A percentile compares a stretch with the other conserved stretches of the same genome.
These are phyloP conservation scores for Coracopsis vasa DNA, from an alignment of 2,113 vertebrate species.

Conservation along the genomic window DNA sequence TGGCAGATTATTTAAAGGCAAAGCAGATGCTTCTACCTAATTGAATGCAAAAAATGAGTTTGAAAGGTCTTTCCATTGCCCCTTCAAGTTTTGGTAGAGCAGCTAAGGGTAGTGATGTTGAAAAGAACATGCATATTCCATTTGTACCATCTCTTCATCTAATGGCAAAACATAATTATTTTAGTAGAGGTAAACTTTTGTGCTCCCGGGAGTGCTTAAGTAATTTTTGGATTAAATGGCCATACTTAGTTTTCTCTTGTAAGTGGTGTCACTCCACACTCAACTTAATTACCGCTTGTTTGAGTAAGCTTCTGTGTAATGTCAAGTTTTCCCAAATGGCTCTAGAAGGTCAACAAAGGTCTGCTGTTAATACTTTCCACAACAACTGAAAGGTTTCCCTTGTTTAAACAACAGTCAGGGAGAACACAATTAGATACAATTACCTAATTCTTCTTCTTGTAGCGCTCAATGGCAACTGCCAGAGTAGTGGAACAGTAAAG, in stretches of 20 bases:
- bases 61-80: conserved; percentile 12
- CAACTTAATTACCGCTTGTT: conserved; percentile 85
- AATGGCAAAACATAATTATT: conserved; percentile 49
- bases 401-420: conserved; percentile 55
- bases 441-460: conserved; percentile 57
- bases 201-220: conserved; percentile 58
- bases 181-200: conserved; percentile 35
- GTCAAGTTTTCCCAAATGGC: conserved; percentile 79
- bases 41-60: conserved; percentile 30
- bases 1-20: conserved; percentile 47
- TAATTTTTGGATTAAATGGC: conserved; percentile 72
- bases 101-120: conserved; percentile 22
- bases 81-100: conserved; percentile 13
- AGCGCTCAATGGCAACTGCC: not conserved
- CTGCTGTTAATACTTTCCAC: conserved; percentile 74
- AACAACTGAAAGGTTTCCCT: conserved; percentile 59
- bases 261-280: conserved; percentile 77
- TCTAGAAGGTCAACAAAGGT: conserved; percentile 83
- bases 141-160: conserved; percentile 26
- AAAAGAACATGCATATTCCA: conserved; percentile 60
- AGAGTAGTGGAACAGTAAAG: conserved; percentile 3
- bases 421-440: conserved; percentile 35
- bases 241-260: conserved; percentile 69
- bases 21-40: conserved; percentile 22
- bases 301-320: conserved; percentile 81